Evolutionary conservation across 2,113 vertebrate species (phyloP), one percentile per base, ranked within the genome.

Genomic region (Caranx melampygus): DNA sequence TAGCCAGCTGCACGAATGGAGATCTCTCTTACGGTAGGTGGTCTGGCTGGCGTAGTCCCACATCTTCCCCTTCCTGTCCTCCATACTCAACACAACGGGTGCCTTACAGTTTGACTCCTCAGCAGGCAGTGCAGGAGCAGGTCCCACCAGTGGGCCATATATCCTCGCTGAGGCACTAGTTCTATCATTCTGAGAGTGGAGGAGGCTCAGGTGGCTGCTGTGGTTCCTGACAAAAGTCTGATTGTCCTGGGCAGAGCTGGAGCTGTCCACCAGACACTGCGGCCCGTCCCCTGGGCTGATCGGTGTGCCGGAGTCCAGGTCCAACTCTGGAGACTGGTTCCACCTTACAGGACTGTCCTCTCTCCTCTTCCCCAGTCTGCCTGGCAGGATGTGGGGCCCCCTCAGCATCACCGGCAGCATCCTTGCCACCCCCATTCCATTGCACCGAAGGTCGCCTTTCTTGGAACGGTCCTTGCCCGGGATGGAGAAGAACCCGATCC

Each of bases 401-500:
- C 85, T 79, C 65, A 90, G 72, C 52, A 89, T 84, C 67, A 94
- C 88, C 3, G 90, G 92, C 64, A 93, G 70, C 80, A 87, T 92
- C 66, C 81, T 90, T 11, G 85, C 83, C 77, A 79, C 75, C 62
- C 89, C 86, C 68, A 91, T 82, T 58, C 92, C 92, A 58, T 94
- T 94, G 10, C 79, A 85, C 33, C 84, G 81, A 11, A 76, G 63
- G 26, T 90, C 86, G 3, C 81, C 72, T 60, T 89, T 91, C 71
- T 88, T 90, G 0, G 51, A 66, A 12, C 83, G 82, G 37, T 86
- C 84, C 68, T 89, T 93, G 5, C 87, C 91, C 37, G 84, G 90
- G 63, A 92, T 88, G 62, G 88, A 89, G 61, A 92, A 92, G 66
- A 94, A 84, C 5, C 91, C 81, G 0, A 90, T 87, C 20, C 89